These are phyloP conservation scores for Tenualosa ilisha DNA, from an alignment of 2,797 vertebrate genomes.

Conservation along the genomic window DNA sequence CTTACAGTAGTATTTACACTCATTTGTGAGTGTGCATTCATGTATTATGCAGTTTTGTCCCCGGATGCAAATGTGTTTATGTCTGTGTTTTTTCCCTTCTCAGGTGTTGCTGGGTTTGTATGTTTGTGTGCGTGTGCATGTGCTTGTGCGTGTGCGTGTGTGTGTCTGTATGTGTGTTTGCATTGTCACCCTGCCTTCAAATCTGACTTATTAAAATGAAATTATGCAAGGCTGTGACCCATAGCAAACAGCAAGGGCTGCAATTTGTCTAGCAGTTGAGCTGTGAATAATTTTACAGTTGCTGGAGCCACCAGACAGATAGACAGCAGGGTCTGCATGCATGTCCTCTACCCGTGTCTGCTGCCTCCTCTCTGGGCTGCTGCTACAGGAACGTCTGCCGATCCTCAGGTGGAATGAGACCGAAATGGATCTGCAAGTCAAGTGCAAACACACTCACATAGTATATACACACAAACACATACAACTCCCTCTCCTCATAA, in stretches of 20 bases:
- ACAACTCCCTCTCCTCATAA: background rate
- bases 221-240: conserved; percentile 87
- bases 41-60: background rate
- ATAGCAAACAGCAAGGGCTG: conserved; percentile 83
- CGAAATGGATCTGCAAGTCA: conserved; percentile 66
- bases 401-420: conserved; percentile 74
- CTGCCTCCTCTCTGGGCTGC: conserved; percentile 10
- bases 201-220: conserved; percentile 91
- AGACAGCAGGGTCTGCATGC: background rate
- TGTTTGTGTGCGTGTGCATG: background rate
- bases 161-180: conserved; percentile 38
- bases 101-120: background rate
- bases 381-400: conserved; percentile 60
- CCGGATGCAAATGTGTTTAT: background rate
- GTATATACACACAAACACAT: conserved; percentile 21
- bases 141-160: conserved; percentile 40
- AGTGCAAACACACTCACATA: background rate
- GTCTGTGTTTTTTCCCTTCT: background rate
- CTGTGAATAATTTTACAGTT: conserved; percentile 87
- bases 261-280: conserved; percentile 89
- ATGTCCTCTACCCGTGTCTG: conserved; percentile 25
- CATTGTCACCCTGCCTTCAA: conserved; percentile 66
- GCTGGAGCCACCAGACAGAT: conserved; percentile 55
- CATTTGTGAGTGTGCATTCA: background rate
- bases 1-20: conserved; percentile 10